Base-by-base conservation (phyloP, 1,140 invertebrate genomes). In the Brachionus sp. region DNA sequence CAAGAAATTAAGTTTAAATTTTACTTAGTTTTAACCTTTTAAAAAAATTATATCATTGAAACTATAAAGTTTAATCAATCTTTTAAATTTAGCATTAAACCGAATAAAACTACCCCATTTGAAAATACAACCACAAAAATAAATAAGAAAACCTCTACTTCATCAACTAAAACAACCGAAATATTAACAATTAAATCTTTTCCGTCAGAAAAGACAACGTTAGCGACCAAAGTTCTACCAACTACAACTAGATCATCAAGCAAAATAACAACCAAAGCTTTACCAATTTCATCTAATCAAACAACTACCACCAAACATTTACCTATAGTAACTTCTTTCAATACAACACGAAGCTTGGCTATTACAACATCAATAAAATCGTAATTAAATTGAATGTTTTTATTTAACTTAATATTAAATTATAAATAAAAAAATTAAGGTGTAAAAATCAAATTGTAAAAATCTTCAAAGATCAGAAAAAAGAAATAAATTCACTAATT, bases 401-500 rank as follows among this genome's bases (percentile, higher is more conserved):
- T 10, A 3, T 42, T 10, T 42, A n/a, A n/a, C n/a, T 42, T 42
- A 42, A 42, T 13, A 42, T 13, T 42, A 42, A 42, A 1, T 13
- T 42, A 19, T 16, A 5, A 23, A 53, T 19, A 2, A n/a, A 53
- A 53, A 53, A 19, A 19, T 53, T 57, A 19, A 57, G 50, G 19
- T 57, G 50, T 19, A 23, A 57, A 57, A 23, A 57, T 23, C 19
- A n/a, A 57, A 23, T 57, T 19, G 16, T 23, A 2, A 57, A 57
- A 19, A n/a, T 19, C 5, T 57, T 57, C 7, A 19, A 57, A 7
- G 19, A 57, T 12, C 64, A 66, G 13, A 66, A 66, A n/a, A 37
- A 66, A 66, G 33, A 37, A n/a, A 66, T 66, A 66, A 33, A 37
- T 66, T 66, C 64, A n/a, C n/a, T 66, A n/a, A 66, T 66, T 23